Evolutionary conservation across 2,888 invertebrate genomes (phyloP), one percentile per base, ranked within the genome.

Genomic region (Athrips mouffetella): DNA sequence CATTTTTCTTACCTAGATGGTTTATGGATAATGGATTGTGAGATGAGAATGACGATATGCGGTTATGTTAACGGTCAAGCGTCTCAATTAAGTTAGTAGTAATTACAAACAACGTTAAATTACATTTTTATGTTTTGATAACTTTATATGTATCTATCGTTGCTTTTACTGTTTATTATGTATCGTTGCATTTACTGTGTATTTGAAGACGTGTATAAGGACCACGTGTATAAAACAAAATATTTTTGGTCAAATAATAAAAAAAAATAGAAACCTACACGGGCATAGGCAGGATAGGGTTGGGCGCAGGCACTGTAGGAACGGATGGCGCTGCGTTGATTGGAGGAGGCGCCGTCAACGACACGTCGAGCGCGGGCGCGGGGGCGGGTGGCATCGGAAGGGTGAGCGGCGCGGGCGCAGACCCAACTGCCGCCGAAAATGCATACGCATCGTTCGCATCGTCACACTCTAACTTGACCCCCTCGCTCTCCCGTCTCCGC

Each of bases 381-480:
- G 50, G 89, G 89, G 71, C 52, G 65, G 70, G 37, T 62, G 59
- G 45, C 64, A 42, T 62, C 57, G 13, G 67, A 67, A 48, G 65
- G 60, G 55, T 64, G 51, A 40, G 58, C 65, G 53, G 70, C 51
- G 75, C 74, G 50, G 73, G 74, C 61, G 91, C 90, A 61, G 91
- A 90, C n/a, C n/a, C n/a, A n/a, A n/a, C n/a, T n/a, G n/a, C 37
- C 21, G 37, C 20, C 23, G 90, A 89, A 76, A 92, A 93, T 58
- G 91, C 86, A 78, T 92, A 94, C 73, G 92, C 91, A 65, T 91
- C 92, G 69, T 90, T 92, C 39, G 92, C 91, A 67, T 93, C 91
- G 70, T 93, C 93, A 66, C 92, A 91, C 80, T 94, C 93, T 65
- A 92, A 75, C 81, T 94, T 94, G 62, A 93, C 91, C 62, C 91